Conservation (phyloP, 2,113 vertebrate species). For the Lasiurus borealis region DNA sequence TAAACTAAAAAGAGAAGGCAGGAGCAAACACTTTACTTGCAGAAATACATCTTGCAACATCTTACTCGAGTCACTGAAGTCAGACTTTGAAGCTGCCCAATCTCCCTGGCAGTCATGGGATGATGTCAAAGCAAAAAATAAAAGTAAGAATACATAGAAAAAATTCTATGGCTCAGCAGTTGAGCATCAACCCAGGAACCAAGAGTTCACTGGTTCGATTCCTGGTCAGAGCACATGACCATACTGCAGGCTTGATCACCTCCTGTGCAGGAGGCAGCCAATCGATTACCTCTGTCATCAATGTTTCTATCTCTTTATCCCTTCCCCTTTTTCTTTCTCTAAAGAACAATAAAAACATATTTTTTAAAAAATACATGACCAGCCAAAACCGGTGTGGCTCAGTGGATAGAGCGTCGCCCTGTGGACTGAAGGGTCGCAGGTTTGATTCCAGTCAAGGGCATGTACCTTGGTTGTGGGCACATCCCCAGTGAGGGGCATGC, state of each 20-base stretch:
- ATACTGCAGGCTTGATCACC: background rate
- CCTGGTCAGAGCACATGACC: background rate
- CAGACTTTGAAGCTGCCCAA: background rate
- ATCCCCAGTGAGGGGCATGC: too few species aligned
- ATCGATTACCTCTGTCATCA: background rate
- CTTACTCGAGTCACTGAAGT: background rate
- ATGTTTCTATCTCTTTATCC: background rate
- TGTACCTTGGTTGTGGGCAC: too few species aligned
- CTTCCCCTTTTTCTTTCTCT: background rate
- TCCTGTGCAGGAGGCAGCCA: background rate
- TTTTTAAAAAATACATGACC: too few species aligned
- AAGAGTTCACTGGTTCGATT: background rate
- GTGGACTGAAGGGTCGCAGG: too few species aligned
- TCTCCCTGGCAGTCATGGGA: background rate
- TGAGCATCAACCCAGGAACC: background rate
- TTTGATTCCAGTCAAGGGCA: too few species aligned
- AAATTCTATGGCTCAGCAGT: background rate
- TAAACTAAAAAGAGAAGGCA: conserved; percentile 32
- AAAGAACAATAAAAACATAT: too few species aligned
- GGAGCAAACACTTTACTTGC: background rate
- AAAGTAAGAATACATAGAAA: background rate
- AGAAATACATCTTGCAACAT: background rate
- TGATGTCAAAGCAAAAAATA: background rate
- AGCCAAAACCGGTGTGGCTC: too few species aligned
- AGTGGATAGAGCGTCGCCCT: too few species aligned